These are phyloP conservation scores for Meghimatium bilineatum DNA, from an alignment of 2,888 invertebrate genomes.

Conservation along the genomic window DNA sequence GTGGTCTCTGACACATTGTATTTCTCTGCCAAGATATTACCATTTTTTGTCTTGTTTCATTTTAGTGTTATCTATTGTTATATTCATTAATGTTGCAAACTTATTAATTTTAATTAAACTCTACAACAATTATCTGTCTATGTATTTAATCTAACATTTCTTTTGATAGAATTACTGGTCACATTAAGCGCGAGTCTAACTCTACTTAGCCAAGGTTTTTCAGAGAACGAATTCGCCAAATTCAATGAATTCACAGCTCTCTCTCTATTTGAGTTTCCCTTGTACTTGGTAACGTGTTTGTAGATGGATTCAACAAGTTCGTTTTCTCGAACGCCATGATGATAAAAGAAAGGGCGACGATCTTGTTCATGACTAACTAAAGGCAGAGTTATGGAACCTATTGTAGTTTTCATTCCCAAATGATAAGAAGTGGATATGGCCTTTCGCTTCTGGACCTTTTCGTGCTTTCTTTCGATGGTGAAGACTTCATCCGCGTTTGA, in stretches of 20 bases:
- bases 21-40: too few relatives aligned
- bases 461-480: slow-evolving; percentile 23
- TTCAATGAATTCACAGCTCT: slow-evolving; percentile 74
- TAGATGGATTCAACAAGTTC: slow-evolving; percentile 67
- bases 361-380: slow-evolving; percentile 67
- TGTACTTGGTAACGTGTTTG: slow-evolving; percentile 61
- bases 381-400: slow-evolving; percentile 70
- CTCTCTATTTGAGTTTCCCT: slow-evolving; percentile 69
- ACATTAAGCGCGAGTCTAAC: slow-evolving; percentile 74
- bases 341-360: slow-evolving; percentile 71
- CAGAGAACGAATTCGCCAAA: slow-evolving; percentile 74
- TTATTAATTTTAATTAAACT: too few relatives aligned
- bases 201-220: slow-evolving; percentile 75
- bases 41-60: too few relatives aligned
- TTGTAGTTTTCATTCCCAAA: slow-evolving; percentile 66
- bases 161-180: slow-evolving; percentile 68
- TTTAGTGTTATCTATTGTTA: too few relatives aligned
- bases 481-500: slow-evolving; percentile 39
- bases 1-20: too few relatives aligned
- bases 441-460: slow-evolving; percentile 35
- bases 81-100: too few relatives aligned
- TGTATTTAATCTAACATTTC: slow-evolving; percentile 53
- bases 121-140: too few relatives aligned
- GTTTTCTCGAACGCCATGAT: slow-evolving; percentile 65
- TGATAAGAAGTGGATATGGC: slow-evolving; percentile 59